Percentiles rank a stretch among this genome's conserved stretches.
These are phyloP conservation scores for Abrostola tripartita DNA, from an alignment of 2,888 invertebrate genomes.

Conservation along the genomic window DNA sequence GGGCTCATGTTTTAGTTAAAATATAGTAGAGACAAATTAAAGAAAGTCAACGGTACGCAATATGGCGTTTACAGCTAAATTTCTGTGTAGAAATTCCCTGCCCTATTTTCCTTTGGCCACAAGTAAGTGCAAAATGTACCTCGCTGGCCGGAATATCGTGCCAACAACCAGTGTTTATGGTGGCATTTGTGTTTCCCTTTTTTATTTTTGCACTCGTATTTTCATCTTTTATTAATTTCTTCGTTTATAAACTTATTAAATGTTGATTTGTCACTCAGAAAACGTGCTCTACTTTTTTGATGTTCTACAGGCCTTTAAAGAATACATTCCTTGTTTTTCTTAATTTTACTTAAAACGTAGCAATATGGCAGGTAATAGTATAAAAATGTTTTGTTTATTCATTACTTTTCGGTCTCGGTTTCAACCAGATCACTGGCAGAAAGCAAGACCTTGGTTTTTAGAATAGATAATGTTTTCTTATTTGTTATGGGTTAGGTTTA, in stretches of 20 bases:
- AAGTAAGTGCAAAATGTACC: constrained; percentile 62
- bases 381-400: too few relatives aligned
- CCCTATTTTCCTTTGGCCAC: constrained; percentile 59
- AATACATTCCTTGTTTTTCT: too few relatives aligned
- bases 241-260: constrained; percentile 13
- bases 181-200: constrained; percentile 47
- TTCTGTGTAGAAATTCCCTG: constrained; percentile 58
- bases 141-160: constrained; percentile 53
- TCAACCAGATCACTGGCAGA: too few relatives aligned
- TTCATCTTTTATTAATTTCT: constrained; percentile 45
- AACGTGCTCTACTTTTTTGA: too few relatives aligned
- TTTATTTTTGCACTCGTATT: constrained; percentile 43
- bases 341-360: too few relatives aligned
- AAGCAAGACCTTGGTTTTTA: too few relatives aligned
- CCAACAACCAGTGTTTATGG: constrained; percentile 59
- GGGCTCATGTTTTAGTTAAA: constrained; percentile 5
- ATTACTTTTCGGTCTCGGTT: too few relatives aligned
- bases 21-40: constrained; percentile 34
- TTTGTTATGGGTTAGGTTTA: too few relatives aligned
- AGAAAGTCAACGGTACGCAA: constrained; percentile 47
- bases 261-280: neutral
- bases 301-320: too few relatives aligned
- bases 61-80: constrained; percentile 54
- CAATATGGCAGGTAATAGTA: too few relatives aligned
- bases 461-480: neutral